Percentiles rank a stretch among this genome's conserved stretches.
Evolutionary conservation across 2,797 vertebrate genomes (phyloP).

Genomic region (Pangasius djambal): DNA sequence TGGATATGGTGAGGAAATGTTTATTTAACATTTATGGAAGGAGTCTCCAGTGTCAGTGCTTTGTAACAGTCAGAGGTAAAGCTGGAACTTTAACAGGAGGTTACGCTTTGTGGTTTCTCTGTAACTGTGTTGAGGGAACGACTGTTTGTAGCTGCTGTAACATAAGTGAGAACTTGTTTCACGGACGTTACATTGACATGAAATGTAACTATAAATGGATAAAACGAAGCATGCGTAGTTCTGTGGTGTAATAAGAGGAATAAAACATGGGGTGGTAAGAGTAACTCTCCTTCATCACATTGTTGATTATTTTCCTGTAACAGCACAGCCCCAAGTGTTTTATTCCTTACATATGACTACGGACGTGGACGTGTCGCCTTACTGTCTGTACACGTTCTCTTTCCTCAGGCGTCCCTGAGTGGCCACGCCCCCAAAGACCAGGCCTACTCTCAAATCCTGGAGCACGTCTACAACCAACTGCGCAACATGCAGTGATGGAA

Average conservation of each 20-base stretch:
- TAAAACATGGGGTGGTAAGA: too few relatives aligned
- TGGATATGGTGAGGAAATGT: not conserved
- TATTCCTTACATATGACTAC: too few relatives aligned
- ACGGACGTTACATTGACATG: too few relatives aligned
- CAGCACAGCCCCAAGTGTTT: not conserved
- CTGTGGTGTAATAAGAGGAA: too few relatives aligned
- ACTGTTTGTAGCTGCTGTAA: too few relatives aligned
- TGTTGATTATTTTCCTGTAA: not conserved
- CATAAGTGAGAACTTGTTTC: too few relatives aligned
- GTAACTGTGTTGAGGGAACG: not conserved
- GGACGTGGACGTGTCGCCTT: not conserved
- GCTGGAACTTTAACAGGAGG: not conserved
- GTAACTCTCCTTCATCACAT: not conserved
- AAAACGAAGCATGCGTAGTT: too few relatives aligned
- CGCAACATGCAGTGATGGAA: slow-evolving; percentile 68
- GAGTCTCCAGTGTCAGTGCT: not conserved
- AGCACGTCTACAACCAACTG: slow-evolving; percentile 89
- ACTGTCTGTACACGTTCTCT: slow-evolving; percentile 17
- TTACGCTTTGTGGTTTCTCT: not conserved
- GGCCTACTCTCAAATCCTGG: slow-evolving; percentile 86
- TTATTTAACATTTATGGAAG: not conserved
- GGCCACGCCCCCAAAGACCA: slow-evolving; percentile 92
- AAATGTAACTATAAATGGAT: too few relatives aligned
- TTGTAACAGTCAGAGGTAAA: too few relatives aligned
- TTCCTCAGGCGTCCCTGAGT: slow-evolving; percentile 86